Base-by-base conservation (phyloP, 1,140 invertebrate species). In the Trichomalopsis sarcophagae region DNA sequence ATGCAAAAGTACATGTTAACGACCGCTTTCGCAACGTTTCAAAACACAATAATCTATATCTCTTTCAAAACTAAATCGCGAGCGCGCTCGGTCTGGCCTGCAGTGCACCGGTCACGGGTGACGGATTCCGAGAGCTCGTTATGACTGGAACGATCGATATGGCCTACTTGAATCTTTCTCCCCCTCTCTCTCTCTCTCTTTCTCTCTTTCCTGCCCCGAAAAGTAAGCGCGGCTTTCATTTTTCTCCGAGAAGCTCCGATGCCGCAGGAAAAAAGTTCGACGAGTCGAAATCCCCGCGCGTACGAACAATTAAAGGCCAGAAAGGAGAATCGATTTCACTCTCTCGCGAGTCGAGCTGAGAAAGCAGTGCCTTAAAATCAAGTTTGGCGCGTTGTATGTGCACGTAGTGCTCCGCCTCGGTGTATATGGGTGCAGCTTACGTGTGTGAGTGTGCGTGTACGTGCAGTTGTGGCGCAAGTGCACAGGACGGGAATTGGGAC, bases 281-380 rank as follows among this genome's bases (percentile, higher is more conserved):
- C 33, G 7, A 44, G n/a, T 71, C 36, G 40, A 40, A 71, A 27
- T 30, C 1, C 17, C 14, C 47, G 47, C 47, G 68, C 40, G 44
- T 71, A 81, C 33, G 55, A 80, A 81, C 84, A 81, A 85, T 85
- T 85, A 85, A 85, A 85, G 84, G 44, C 77, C 74, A 44, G 77
- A 74, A 81, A 74, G 40, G 73, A 77, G 80, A 78, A 86, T 86
- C 84, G 84, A 86, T 86, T 86, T 86, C 84, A 82, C 84, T 86
- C 80, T 81, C 27, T 27, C 27, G 27, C 66, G 62, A 10, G 30
- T 2, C 23, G 23, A 6, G 66, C 66, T 69, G 33, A 74, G 71
- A 74, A 74, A 74, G 27, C 50, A 86, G 84, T 76, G 85, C 44
- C 50, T 86, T 82, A 78, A 86, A 86, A 86, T 86, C 84, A 86